These are phyloP conservation scores for Chromobotia macracanthus DNA, from an alignment of 2,797 vertebrate genomes.

Conservation along the genomic window DNA sequence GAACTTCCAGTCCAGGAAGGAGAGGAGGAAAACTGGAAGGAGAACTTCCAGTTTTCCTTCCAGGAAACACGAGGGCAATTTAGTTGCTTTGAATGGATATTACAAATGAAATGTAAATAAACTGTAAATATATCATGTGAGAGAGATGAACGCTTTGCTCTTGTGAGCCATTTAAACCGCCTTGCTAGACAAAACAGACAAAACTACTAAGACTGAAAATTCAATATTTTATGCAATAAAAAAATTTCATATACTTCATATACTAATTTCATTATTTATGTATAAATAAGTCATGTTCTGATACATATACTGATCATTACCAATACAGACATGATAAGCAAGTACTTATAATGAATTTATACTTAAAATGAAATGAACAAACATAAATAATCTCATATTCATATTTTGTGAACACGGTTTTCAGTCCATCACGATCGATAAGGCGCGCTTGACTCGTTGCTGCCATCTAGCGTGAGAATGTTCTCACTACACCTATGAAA, in stretches of 20 bases:
- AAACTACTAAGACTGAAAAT: background rate
- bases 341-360: too few relatives aligned
- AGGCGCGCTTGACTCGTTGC: background rate
- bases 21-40: too few relatives aligned
- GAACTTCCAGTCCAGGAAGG: too few relatives aligned
- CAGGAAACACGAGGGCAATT: background rate
- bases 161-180: background rate
- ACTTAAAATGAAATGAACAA: background rate
- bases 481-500: background rate
- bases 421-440: background rate
- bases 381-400: background rate
- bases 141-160: conserved; percentile 16
- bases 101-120: conserved; percentile 39
- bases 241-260: background rate
- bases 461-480: conserved; percentile 14
- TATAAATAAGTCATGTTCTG: background rate
- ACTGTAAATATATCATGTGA: conserved; percentile 47
- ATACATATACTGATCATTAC: background rate
- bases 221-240: conserved; percentile 45
- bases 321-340: background rate
- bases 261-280: background rate
- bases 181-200: background rate
- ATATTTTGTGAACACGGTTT: background rate
- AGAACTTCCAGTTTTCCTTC: too few relatives aligned
- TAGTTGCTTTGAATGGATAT: background rate